Conservation (phyloP, 2,888 invertebrate genomes). For the Brachyopa scutellaris region DNA sequence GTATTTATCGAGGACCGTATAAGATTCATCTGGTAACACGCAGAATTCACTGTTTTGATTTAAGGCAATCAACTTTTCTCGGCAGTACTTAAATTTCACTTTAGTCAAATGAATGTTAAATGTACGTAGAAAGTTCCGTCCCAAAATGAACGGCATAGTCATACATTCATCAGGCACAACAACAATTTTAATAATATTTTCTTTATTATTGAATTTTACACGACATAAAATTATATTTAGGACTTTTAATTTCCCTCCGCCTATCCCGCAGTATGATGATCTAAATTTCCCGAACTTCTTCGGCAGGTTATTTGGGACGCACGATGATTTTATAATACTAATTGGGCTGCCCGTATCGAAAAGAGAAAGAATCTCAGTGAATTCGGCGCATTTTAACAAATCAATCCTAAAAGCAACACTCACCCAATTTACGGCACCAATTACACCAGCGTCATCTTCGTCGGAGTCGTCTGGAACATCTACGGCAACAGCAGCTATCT, state of each 20-base stretch:
- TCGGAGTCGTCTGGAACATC: neutral
- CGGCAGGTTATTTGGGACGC: too few relatives aligned
- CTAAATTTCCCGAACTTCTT: too few relatives aligned
- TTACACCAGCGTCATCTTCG: neutral
- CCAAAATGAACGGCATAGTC: neutral
- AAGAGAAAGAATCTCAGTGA: too few relatives aligned
- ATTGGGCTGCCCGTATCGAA: too few relatives aligned
- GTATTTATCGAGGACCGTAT: neutral
- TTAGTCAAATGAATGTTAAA: neutral
- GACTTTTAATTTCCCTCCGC: neutral
- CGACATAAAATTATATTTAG: neutral
- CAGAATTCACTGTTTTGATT: neutral
- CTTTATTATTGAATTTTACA: neutral
- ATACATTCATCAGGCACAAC: too few relatives aligned
- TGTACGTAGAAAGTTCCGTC: neutral
- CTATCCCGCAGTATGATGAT: neutral
- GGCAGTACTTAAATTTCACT: neutral
- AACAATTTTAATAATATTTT: too few relatives aligned
- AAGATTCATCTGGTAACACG: neutral
- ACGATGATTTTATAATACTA: too few relatives aligned
- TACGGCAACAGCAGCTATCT: too few relatives aligned
- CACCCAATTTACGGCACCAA: constrained; percentile 19
- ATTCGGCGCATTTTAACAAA: neutral
- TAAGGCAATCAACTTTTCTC: neutral
- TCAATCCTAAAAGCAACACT: constrained; percentile 24